Percentiles rank a stretch among this genome's conserved stretches.
Conservation (phyloP, 2,797 vertebrate genomes). For the Sebastiscus tertius region DNA sequence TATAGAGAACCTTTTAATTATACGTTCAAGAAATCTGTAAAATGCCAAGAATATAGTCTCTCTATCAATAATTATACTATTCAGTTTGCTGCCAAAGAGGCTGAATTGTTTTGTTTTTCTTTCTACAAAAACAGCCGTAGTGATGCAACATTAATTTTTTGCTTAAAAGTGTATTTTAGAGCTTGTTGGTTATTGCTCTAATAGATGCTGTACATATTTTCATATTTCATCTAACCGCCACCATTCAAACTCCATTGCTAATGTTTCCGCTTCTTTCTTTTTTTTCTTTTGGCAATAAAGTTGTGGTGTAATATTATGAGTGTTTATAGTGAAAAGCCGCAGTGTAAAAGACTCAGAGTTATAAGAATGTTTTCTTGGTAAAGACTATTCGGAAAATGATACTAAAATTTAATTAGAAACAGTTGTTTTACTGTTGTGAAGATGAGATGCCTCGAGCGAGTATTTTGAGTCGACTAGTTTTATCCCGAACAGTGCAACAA, state of each 20-base stretch:
- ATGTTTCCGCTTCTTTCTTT: slow-evolving; percentile 59
- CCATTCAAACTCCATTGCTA: slow-evolving; percentile 30
- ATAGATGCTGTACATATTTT: slow-evolving; percentile 32
- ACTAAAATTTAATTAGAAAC: slow-evolving; percentile 83
- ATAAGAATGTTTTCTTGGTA: slow-evolving; percentile 81
- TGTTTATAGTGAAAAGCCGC: slow-evolving; percentile 78
- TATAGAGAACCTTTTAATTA: too few relatives aligned
- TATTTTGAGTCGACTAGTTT: slow-evolving; percentile 48
- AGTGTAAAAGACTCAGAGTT: slow-evolving; percentile 74
- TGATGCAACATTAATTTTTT: neutral
- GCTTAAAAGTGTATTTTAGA: neutral
- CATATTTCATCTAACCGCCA: slow-evolving; percentile 41
- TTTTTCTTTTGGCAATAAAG: slow-evolving; percentile 60
- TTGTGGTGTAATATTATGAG: slow-evolving; percentile 70
- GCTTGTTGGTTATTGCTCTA: slow-evolving; percentile 1
- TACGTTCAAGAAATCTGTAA: neutral
- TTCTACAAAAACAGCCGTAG: neutral
- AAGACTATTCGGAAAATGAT: slow-evolving; percentile 77
- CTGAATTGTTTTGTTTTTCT: slow-evolving; percentile 5
- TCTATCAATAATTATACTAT: neutral
- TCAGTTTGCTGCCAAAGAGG: neutral
- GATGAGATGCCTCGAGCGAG: slow-evolving; percentile 66
- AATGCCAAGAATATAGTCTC: neutral
- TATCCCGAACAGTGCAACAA: slow-evolving; percentile 43
- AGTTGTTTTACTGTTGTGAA: slow-evolving; percentile 73